Conservation (phyloP, 2,797 vertebrate genomes). For the Cynopterus sphinx region DNA sequence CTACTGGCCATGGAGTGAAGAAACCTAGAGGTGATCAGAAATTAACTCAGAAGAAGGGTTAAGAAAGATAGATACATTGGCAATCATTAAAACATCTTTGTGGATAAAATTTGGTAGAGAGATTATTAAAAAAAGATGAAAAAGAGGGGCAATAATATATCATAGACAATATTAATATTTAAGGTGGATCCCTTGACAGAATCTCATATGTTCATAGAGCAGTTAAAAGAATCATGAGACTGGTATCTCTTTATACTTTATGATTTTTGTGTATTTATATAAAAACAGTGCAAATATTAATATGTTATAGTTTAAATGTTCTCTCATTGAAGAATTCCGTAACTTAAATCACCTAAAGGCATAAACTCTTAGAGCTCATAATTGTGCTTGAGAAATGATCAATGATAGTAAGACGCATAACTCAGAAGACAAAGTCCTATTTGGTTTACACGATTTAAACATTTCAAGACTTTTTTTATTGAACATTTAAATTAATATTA, state of each 20-base stretch:
- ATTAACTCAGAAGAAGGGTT: neutral
- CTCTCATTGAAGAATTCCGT: constrained; percentile 48
- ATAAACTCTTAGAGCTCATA: constrained; percentile 40
- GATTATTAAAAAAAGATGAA: neutral
- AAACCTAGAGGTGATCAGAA: neutral
- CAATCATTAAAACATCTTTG: neutral
- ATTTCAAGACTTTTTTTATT: constrained; percentile 39
- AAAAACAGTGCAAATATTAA: constrained; percentile 56
- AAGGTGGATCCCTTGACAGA: neutral
- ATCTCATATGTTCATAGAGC: neutral
- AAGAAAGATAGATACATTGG: neutral
- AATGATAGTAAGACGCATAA: constrained; percentile 29
- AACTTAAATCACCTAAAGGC: constrained; percentile 71
- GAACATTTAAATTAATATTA: constrained; percentile 60
- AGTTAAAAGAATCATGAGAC: neutral
- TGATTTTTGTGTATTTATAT: constrained; percentile 46
- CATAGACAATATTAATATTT: neutral
- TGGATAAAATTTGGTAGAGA: neutral
- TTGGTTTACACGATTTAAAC: constrained; percentile 28
- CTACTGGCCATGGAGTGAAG: neutral
- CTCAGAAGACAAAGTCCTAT: constrained; percentile 47
- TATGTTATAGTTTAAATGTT: constrained; percentile 60
- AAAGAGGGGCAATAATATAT: neutral
- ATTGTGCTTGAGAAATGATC: constrained; percentile 64
- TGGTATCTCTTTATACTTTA: neutral